Evolutionary conservation across 2,888 invertebrate genomes (phyloP).

Genomic region (Subacronicta megacephala): DNA sequence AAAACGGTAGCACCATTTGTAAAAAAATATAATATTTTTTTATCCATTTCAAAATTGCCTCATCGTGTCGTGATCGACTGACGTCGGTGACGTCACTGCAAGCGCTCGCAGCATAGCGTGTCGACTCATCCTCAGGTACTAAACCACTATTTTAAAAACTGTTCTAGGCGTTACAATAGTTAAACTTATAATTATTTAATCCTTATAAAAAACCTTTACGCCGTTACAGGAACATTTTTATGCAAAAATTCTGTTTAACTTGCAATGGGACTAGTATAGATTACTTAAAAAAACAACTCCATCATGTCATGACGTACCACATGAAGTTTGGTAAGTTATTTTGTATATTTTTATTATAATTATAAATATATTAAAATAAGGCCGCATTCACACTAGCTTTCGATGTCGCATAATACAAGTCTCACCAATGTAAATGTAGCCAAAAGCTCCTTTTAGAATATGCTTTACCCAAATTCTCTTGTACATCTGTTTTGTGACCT

Average conservation of each 20-base stretch:
- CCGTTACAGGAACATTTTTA: constrained; percentile 88
- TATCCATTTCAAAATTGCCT: constrained; percentile 62
- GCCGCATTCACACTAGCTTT: constrained; percentile 86
- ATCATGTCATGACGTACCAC: constrained; percentile 71
- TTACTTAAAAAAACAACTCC: constrained; percentile 69
- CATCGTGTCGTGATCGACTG: constrained; percentile 53
- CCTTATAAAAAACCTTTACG: constrained; percentile 83
- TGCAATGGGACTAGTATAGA: constrained; percentile 88
- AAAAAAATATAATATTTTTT: constrained; percentile 83
- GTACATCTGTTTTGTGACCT: constrained; percentile 76
- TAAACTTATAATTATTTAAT: constrained; percentile 74
- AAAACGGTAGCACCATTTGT: constrained; percentile 89
- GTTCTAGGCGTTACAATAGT: constrained; percentile 74
- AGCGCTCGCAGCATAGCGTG: constrained; percentile 68
- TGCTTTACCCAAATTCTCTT: constrained; percentile 57
- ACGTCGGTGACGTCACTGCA: constrained; percentile 45
- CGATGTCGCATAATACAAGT: constrained; percentile 79
- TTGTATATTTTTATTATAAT: constrained; percentile 65
- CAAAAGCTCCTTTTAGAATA: constrained; percentile 81
- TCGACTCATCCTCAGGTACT: constrained; percentile 57
- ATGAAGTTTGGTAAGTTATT: constrained; percentile 73
- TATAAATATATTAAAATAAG: constrained; percentile 76
- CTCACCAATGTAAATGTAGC: constrained; percentile 83
- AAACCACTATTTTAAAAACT: constrained; percentile 61
- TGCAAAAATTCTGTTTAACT: constrained; percentile 85